phyloP scores from a whole-genome alignment of 2,888 invertebrate genomes.

The Criorhina ranunculi region DNA sequence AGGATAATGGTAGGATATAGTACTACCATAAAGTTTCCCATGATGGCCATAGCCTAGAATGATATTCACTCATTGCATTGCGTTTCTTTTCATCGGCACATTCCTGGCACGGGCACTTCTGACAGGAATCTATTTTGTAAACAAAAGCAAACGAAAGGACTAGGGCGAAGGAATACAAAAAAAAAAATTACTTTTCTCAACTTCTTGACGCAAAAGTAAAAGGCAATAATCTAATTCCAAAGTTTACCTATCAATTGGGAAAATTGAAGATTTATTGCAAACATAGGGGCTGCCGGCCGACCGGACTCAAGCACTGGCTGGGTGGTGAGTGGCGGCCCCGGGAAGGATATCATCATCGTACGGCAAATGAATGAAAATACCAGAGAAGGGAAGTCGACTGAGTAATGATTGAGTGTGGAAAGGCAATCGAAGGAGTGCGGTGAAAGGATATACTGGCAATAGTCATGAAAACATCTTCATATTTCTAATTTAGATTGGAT shows the following conservation, averaged over 20 bases:
- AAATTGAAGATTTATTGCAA: slow-evolving; percentile 76
- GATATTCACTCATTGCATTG: slow-evolving; percentile 24
- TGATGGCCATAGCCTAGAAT: slow-evolving; percentile 39
- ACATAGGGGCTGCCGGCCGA: slow-evolving; percentile 42
- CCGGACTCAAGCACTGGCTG: slow-evolving; percentile 8
- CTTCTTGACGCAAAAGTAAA: slow-evolving; percentile 74
- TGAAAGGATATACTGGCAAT: slow-evolving; percentile 7
- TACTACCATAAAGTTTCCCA: slow-evolving; percentile 40
- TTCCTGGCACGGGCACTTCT: slow-evolving; percentile 1
- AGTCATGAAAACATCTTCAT: slow-evolving; percentile 62
- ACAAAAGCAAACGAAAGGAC: slow-evolving; percentile 31
- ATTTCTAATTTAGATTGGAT: slow-evolving; percentile 74
- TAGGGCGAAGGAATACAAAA: slow-evolving; percentile 8
- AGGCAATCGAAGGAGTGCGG: slow-evolving; percentile 25
- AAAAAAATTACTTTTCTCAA: slow-evolving; percentile 65
- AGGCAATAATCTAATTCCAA: slow-evolving; percentile 76
- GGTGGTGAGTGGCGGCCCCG: slow-evolving; percentile 32
- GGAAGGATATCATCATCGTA: slow-evolving; percentile 64
- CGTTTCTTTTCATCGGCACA: neutral
- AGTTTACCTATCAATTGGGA: slow-evolving; percentile 76
- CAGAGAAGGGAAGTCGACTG: neutral
- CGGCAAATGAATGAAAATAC: slow-evolving; percentile 41
- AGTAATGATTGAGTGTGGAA: slow-evolving; percentile 53
- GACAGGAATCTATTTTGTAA: slow-evolving; percentile 61
- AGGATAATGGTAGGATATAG: neutral